Conservation (phyloP, 2,888 invertebrate species). For the Hybos culiciformis region DNA sequence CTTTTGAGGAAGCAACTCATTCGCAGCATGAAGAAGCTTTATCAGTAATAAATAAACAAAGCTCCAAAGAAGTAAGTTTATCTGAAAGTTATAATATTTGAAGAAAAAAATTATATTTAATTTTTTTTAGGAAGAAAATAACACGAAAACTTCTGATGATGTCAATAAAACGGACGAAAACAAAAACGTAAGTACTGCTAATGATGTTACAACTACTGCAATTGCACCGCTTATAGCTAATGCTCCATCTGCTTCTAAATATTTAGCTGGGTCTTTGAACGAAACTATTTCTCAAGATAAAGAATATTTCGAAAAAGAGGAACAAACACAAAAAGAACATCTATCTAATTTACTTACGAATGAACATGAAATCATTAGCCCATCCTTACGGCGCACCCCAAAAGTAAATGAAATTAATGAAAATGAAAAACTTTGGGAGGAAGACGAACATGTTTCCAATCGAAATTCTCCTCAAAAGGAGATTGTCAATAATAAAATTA, state of each 20-base stretch:
- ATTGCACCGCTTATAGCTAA: conserved; percentile 8
- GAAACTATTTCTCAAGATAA: conserved; percentile 19
- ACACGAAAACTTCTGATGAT: conserved; percentile 1
- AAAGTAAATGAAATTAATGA: conserved; percentile 28
- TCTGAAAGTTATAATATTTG: conserved; percentile 4
- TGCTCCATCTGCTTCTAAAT: conserved; percentile 16
- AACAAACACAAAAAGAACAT: conserved; percentile 8
- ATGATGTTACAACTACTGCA: conserved; percentile 1
- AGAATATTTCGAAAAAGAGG: conserved; percentile 22
- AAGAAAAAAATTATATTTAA: not conserved
- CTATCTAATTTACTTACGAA: not conserved
- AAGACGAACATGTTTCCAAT: conserved; percentile 5
- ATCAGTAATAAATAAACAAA: conserved; percentile 21
- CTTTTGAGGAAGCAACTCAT: conserved; percentile 33
- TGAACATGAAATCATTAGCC: conserved; percentile 15
- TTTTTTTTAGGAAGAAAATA: conserved; percentile 13
- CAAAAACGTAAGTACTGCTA: conserved; percentile 15
- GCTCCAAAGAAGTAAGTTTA: conserved; percentile 23
- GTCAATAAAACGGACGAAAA: conserved; percentile 7
- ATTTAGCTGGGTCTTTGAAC: conserved; percentile 19
- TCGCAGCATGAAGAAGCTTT: conserved; percentile 29
- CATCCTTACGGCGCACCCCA: conserved; percentile 28
- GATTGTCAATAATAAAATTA: no score
- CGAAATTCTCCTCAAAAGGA: not conserved
- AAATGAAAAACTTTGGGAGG: conserved; percentile 26